Conservation (phyloP, 2,113 vertebrate genomes). For the Mirza zaza region DNA sequence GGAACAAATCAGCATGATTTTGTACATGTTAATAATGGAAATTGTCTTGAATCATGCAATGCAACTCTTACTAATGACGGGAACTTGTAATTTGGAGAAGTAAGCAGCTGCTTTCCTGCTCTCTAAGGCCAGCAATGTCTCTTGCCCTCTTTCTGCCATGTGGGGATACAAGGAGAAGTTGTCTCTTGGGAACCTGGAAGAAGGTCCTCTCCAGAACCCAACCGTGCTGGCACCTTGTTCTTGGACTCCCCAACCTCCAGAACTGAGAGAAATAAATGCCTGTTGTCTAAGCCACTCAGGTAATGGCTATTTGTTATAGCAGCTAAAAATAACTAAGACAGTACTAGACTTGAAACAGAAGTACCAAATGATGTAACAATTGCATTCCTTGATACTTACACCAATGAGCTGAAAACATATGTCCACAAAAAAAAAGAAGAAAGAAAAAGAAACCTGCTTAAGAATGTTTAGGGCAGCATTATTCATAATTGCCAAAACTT, state of each 20-base stretch:
- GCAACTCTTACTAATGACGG: too few species aligned
- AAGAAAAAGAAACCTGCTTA: background rate
- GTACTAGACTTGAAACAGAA: background rate
- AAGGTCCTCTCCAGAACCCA: background rate
- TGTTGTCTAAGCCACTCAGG: background rate
- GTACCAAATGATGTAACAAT: background rate
- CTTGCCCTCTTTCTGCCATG: background rate
- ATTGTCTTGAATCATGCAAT: too few species aligned
- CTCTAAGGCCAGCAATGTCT: background rate
- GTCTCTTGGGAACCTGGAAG: background rate
- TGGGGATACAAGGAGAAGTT: background rate
- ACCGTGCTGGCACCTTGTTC: background rate
- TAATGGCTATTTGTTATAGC: background rate
- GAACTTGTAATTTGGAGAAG: too few species aligned
- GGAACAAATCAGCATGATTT: too few species aligned
- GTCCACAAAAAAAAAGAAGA: background rate
- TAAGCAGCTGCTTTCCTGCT: too few species aligned
- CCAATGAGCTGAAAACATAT: background rate
- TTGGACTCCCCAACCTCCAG: background rate
- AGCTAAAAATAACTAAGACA: background rate
- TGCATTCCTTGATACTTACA: background rate
- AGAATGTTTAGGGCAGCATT: background rate
- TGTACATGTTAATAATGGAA: too few species aligned
- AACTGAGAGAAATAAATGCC: background rate
- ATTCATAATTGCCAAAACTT: background rate